These are phyloP conservation scores for Mamestra brassicae DNA, from an alignment of 2,888 invertebrate genomes.

Conservation along the genomic window DNA sequence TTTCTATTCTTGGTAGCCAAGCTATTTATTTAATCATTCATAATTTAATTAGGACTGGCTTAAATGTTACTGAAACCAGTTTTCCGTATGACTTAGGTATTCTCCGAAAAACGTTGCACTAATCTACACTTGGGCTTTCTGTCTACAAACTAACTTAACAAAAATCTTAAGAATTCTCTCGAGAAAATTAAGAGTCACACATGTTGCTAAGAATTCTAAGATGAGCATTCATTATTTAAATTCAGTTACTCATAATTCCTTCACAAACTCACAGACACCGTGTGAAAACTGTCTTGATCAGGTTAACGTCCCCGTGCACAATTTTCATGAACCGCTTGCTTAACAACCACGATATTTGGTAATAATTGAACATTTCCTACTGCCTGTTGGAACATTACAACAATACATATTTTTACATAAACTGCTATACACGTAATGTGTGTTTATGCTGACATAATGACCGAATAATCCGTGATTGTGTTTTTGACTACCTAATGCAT, in stretches of 20 bases:
- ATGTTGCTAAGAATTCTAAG: background rate
- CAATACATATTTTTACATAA: conserved; percentile 57
- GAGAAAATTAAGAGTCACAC: background rate
- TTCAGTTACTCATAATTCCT: conserved; percentile 29
- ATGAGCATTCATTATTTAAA: background rate
- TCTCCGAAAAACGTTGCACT: background rate
- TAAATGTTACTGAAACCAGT: background rate
- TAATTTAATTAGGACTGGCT: background rate
- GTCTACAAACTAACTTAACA: no score
- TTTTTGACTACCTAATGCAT: conserved; percentile 31
- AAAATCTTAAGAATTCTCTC: no score
- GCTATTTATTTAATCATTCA: background rate
- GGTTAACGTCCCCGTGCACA: conserved; percentile 68
- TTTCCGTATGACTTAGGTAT: background rate
- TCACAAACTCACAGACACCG: conserved; percentile 38
- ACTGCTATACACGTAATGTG: conserved; percentile 41
- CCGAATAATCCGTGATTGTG: conserved; percentile 49
- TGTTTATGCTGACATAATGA: conserved; percentile 58
- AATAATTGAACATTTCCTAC: conserved; percentile 77
- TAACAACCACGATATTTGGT: conserved; percentile 72
- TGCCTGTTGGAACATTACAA: conserved; percentile 47
- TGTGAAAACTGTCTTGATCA: conserved; percentile 70
- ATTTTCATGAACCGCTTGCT: conserved; percentile 72
- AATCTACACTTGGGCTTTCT: background rate
- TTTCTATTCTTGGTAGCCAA: background rate